Base-by-base conservation (phyloP, 2,113 vertebrate genomes). In the Puffinus mauretanicus region DNA sequence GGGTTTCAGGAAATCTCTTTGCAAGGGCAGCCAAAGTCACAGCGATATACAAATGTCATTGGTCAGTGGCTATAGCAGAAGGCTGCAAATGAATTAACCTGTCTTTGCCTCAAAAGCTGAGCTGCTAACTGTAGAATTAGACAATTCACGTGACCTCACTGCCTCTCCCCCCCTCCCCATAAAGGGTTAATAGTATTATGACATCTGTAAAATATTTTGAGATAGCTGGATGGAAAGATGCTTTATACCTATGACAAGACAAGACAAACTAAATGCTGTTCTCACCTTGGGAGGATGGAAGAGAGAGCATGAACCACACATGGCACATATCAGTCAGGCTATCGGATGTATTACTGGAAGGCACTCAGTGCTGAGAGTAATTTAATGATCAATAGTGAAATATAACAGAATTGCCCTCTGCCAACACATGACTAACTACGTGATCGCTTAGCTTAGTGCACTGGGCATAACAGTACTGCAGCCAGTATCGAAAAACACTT, bases 241-340 rank as follows among this genome's bases (percentile, higher is more conserved):
- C 26, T 79, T 78, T 67, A 64, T 44, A 13, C 5, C 18, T 20
- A 16, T 7, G 80, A 60, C 36, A 65, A 67, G 44, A 38, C 21
- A 55, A 42, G 49, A 77, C 10, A 65, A 79, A 40, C 5, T 30
- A 77, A 85, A 77, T 30, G 29, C 24, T 47, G 10, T 22, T 87
- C 34, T 62, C 15, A 27, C 21, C 32, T 67, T 42, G 25, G 42
- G 29, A 38, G 58, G 36, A 27, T 5, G 25, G 42, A 79, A 66
- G 27, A 16, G 7, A 52, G 27, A 54, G 21, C 51, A 34, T 1
- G 18, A 85, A 7, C 3, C 51, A 32, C 30, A 7, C 0, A 0
- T 22, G 73, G 57, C 38, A 54, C 16, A 2, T 4, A 22, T 9
- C 20, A 38, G 25, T 16, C 54, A 78, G 58, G 36, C 29, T 24